Evolutionary conservation across 2,113 vertebrate species (phyloP).

Genomic region (Anarhynchus alexandrinus): DNA sequence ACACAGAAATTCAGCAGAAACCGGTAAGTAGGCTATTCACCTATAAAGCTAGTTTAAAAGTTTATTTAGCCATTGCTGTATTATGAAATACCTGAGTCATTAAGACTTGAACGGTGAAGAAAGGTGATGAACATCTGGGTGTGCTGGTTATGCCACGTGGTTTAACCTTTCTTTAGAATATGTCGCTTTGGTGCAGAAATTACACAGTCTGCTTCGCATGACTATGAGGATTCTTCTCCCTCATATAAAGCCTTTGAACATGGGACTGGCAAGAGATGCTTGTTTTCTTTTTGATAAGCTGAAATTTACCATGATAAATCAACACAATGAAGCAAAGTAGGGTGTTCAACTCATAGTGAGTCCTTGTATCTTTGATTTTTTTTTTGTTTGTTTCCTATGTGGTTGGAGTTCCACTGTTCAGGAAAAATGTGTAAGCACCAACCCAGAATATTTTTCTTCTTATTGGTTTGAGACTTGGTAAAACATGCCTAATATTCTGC

Average conservation of each 20-base stretch:
- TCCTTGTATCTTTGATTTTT: neutral
- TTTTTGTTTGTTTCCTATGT: neutral
- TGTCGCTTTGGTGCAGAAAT: neutral
- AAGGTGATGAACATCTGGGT: neutral
- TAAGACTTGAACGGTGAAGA: neutral
- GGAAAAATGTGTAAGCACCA: neutral
- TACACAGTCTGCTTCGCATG: neutral
- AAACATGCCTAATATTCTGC: neutral
- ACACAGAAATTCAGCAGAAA: neutral
- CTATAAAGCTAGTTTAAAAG: neutral
- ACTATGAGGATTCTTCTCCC: neutral
- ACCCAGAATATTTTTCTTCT: neutral
- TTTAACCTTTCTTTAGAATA: neutral
- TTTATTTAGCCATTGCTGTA: neutral
- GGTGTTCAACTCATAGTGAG: neutral
- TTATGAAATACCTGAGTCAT: neutral
- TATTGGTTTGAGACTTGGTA: neutral
- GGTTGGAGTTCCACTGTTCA: neutral
- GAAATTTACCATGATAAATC: neutral
- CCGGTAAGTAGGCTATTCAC: neutral
- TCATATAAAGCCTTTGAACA: neutral
- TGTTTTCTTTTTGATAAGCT: neutral
- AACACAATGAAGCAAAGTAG: neutral
- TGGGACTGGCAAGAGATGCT: neutral
- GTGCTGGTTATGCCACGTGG: neutral